Base-by-base conservation (phyloP, 2,888 invertebrate species). In the Amphipyra tragopoginis region DNA sequence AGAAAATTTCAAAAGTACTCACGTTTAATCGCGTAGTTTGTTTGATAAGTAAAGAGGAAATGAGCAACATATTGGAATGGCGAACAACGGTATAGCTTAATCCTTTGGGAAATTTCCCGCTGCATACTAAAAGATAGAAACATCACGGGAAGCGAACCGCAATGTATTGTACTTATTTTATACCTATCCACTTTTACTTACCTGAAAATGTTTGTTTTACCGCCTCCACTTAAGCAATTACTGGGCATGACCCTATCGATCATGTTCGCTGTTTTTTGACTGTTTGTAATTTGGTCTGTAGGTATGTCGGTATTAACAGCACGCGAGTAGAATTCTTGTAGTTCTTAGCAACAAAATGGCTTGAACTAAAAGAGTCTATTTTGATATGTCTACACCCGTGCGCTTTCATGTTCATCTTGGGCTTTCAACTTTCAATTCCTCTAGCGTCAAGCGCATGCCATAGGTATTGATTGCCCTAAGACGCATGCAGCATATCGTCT, bases 51-150 rank as follows among this genome's bases (percentile, higher is more conserved):
- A 6, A 9, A 33, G 13, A 53, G 45, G 53, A 71, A 66, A 11
- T 15, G 13, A 15, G 45, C 51, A 39, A 48, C 45, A 48, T 55
- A 59, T 58, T 62, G 55, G 50, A 60, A 53, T 49, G 47, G 51
- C 58, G 48, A 63, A 68, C 64, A 65, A 58, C 47, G 49, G 64
- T 26, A 45, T 26, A 74, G 63, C 58, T 59, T 15, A 36, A 57
- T 36, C 77, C 75, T 68, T 63, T 68, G 75, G 75, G 77, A 79
- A 75, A 77, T 79, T 71, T 55, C 36, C 21, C 47, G 43, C 36
- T 73, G 61, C 70, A 73, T 71, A 66, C 62, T 62, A 59, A 72
- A 68, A 53, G 51, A 40, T 15, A 44, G 42, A 58, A 56, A 65
- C 55, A 58, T 59, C 50, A 62, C 65, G 36, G 43, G 15, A 66